Evolutionary conservation across 2,888 invertebrate genomes (phyloP).

Genomic region (Amphimallon solstitiale): DNA sequence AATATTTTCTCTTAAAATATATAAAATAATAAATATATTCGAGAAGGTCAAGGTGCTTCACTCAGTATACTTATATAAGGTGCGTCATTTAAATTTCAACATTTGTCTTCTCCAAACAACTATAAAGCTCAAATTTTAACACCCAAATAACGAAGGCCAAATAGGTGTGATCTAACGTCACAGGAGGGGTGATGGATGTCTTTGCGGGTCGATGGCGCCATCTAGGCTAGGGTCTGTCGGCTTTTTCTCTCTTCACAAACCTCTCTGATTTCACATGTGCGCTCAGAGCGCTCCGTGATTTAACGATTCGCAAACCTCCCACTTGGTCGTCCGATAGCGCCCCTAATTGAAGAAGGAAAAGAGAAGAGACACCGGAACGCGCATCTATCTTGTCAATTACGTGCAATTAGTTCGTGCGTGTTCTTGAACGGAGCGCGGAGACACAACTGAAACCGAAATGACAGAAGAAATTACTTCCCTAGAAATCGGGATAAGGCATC

Average conservation of each 20-base stretch:
- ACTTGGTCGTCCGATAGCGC: slow-evolving; percentile 37
- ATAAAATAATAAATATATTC: no score
- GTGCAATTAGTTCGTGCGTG: slow-evolving; percentile 58
- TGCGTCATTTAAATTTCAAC: no score
- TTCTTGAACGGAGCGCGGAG: slow-evolving; percentile 44
- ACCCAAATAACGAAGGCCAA: slow-evolving; percentile 36
- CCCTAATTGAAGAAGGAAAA: slow-evolving; percentile 37
- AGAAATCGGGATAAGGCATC: slow-evolving; percentile 48
- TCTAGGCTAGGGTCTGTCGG: slow-evolving; percentile 41
- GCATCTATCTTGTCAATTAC: slow-evolving; percentile 58
- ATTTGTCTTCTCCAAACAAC: neutral
- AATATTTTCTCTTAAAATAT: no score
- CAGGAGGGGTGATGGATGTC: slow-evolving; percentile 43
- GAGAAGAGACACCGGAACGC: slow-evolving; percentile 30
- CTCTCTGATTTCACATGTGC: slow-evolving; percentile 48
- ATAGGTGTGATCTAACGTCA: slow-evolving; percentile 44
- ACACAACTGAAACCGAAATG: slow-evolving; percentile 45
- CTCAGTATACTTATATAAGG: no score
- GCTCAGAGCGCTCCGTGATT: slow-evolving; percentile 43
- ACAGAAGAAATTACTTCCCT: slow-evolving; percentile 49
- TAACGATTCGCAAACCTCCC: slow-evolving; percentile 49
- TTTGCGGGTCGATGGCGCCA: slow-evolving; percentile 43
- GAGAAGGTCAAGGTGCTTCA: no score
- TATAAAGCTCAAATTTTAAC: slow-evolving; percentile 13
- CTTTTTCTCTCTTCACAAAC: slow-evolving; percentile 38